phyloP scores from a whole-genome alignment of 2,113 vertebrate species.

The Psettodes erumei region DNA sequence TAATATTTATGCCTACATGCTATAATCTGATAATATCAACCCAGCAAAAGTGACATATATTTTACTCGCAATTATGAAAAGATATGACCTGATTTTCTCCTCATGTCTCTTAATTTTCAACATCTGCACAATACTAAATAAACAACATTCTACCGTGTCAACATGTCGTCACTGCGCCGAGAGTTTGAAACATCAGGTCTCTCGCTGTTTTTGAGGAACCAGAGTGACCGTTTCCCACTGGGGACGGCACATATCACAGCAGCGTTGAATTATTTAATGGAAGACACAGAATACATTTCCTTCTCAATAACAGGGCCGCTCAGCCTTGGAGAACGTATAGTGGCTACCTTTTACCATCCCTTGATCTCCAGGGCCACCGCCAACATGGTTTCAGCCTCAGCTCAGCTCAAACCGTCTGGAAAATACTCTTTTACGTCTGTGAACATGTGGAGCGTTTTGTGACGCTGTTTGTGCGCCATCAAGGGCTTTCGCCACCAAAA shows the following conservation, averaged over 20 bases:
- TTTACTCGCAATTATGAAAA: too few relatives aligned
- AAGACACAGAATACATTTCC: constrained; percentile 39
- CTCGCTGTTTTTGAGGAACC: constrained; percentile 14
- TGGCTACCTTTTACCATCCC: constrained; percentile 30
- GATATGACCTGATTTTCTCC: neutral
- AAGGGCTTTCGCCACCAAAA: constrained; percentile 28
- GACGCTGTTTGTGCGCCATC: constrained; percentile 8
- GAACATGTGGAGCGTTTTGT: constrained; percentile 23
- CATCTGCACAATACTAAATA: neutral
- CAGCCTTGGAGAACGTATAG: constrained; percentile 20
- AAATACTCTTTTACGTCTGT: constrained; percentile 27
- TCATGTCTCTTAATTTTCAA: neutral
- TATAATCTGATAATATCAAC: neutral
- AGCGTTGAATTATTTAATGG: constrained; percentile 52
- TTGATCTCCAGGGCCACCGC: constrained; percentile 33
- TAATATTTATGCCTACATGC: neutral
- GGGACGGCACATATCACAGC: constrained; percentile 27
- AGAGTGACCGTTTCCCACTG: constrained; percentile 50
- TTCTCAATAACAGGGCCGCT: constrained; percentile 33
- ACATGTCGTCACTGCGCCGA: constrained; percentile 17
- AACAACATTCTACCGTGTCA: neutral
- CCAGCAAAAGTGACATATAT: too few relatives aligned
- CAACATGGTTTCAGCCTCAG: neutral
- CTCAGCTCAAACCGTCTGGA: constrained; percentile 24
- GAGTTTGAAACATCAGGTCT: constrained; percentile 23